Conservation (phyloP, 2,113 vertebrate genomes). For the Balaenoptera acutorostrata region DNA sequence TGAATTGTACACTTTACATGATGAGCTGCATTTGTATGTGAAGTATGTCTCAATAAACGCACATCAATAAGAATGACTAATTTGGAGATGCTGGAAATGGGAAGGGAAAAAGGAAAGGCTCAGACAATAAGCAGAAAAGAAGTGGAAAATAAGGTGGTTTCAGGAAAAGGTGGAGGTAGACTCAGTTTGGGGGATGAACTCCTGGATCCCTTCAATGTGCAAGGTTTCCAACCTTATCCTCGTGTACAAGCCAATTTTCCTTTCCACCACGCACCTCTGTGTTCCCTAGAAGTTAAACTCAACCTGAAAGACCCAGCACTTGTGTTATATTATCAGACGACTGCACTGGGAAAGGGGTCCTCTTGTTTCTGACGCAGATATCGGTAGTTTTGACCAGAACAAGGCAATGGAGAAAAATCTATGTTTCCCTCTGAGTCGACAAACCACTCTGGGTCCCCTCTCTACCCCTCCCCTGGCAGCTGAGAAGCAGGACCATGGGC, state of each 20-base stretch:
- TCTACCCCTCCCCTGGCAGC: neutral
- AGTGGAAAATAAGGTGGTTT: neutral
- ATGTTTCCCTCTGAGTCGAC: neutral
- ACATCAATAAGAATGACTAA: neutral
- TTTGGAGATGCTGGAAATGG: neutral
- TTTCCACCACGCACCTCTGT: neutral
- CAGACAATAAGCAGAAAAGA: neutral
- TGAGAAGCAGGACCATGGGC: neutral
- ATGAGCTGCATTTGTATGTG: neutral
- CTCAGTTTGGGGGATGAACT: neutral
- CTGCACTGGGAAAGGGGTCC: neutral
- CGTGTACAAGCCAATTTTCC: neutral
- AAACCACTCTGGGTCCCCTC: neutral
- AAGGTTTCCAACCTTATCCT: neutral
- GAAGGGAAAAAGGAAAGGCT: neutral
- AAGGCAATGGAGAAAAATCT: neutral
- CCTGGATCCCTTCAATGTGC: rapidly evolving
- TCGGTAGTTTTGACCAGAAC: neutral
- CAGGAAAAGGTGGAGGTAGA: no score
- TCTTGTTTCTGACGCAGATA: neutral
- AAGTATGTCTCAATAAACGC: neutral
- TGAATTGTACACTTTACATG: neutral
- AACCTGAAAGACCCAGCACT: neutral
- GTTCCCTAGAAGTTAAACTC: neutral
- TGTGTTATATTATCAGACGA: neutral